Evolutionary conservation across 2,113 vertebrate species (phyloP), one percentile per base, ranked within the genome.

Genomic region (Rana temporaria): DNA sequence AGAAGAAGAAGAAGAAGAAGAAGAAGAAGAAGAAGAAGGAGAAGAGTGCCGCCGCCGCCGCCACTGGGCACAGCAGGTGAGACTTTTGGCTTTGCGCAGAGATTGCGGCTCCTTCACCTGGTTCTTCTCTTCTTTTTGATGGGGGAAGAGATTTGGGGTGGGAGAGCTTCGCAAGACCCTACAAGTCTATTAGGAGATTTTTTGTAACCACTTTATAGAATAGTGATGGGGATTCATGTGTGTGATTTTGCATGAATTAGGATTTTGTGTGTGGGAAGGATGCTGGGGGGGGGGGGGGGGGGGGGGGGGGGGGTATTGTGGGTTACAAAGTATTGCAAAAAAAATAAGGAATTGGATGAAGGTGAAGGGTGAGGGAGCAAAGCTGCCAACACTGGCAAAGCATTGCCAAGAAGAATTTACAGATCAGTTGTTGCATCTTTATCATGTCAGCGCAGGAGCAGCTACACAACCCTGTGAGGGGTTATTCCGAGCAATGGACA

Each of bases 41-140:
- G n/a, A n/a, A n/a, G n/a, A n/a, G n/a, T n/a, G n/a, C n/a, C n/a
- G n/a, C n/a, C n/a, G n/a, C n/a, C n/a, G n/a, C n/a, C 16, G 70
- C 19, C 26, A 64, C n/a, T 19, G 11, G 73, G n/a, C 7, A 22
- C 18, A 60, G 55, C 78, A 83, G 81, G 81, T 83, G 72, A 82
- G 81, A 64, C 26, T 20, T 42, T 72, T 22, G 30, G 7, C 16
- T 24, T 42, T 7, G 1, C 18, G 20, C 20, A 1, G 20, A 72
- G 14, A 1, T 12, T 14, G 32, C 6, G 32, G 18, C 22, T 56
- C 19, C 56, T n/a, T 57, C 17, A 4, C 30, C 72, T 59, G 3
- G 2, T 0, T 63, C 42, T 53, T 1, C 9, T 26, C 18, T 6
- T 20, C 2, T 1, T 38, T 15, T 34, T 24, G 22, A 9, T 57